Evolutionary conservation across 2,888 invertebrate genomes (phyloP).

Genomic region (Leucozona laternaria): DNA sequence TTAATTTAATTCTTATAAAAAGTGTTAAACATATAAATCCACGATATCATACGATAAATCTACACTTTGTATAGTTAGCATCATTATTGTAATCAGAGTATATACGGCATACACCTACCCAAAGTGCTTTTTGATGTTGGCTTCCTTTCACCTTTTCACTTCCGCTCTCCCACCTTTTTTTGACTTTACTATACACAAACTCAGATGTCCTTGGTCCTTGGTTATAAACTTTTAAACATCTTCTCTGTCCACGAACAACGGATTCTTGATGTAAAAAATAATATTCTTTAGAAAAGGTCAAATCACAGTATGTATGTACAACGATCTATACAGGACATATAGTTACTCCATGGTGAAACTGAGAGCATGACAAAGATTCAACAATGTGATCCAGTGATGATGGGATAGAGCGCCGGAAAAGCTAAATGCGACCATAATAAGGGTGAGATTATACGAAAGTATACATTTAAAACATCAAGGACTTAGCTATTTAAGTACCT

Average conservation of each 20-base stretch:
- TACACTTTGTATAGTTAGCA: too few species aligned
- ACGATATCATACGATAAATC: too few species aligned
- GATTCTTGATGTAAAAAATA: not conserved
- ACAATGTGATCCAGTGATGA: conserved; percentile 7
- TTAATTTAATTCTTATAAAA: too few species aligned
- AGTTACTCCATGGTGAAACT: conserved; percentile 8
- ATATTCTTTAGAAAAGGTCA: conserved; percentile 26
- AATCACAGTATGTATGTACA: not conserved
- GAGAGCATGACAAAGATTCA: conserved; percentile 15
- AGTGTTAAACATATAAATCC: too few species aligned
- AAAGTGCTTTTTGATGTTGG: not conserved
- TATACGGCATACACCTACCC: too few species aligned
- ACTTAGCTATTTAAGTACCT: conserved; percentile 8
- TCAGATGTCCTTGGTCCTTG: conserved; percentile 16
- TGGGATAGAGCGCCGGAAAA: not conserved
- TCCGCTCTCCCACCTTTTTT: not conserved
- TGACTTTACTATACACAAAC: not conserved
- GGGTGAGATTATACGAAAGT: not conserved
- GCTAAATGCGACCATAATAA: conserved; percentile 1
- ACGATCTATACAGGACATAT: not conserved
- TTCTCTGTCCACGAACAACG: conserved; percentile 3
- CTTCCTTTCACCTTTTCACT: not conserved
- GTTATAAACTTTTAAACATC: not conserved
- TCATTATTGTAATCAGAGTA: too few species aligned
- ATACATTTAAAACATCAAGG: conserved; percentile 1